Evolutionary conservation across 2,888 invertebrate genomes (phyloP).

Genomic region (Limulus polyphemus): DNA sequence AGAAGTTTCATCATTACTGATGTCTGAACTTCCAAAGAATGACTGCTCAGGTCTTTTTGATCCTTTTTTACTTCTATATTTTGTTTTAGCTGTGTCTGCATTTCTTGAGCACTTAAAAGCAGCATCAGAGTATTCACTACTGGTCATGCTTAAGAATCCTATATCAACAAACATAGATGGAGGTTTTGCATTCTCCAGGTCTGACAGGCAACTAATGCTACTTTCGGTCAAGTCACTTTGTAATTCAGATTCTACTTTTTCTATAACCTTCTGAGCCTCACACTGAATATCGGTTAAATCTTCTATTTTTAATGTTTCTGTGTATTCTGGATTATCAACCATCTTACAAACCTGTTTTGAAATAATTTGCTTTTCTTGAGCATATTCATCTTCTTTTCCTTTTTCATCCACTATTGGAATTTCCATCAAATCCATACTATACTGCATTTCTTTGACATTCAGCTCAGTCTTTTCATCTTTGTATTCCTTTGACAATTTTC

Average conservation of each 20-base stretch:
- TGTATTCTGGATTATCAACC: not conserved
- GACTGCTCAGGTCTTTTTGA: conserved; percentile 20
- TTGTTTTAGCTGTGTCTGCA: conserved; percentile 14
- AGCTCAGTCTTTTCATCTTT: too few relatives aligned
- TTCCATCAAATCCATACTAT: not conserved
- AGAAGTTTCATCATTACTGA: conserved; percentile 61
- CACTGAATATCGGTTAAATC: conserved; percentile 13
- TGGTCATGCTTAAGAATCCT: conserved; percentile 24
- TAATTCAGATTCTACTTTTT: conserved; percentile 38
- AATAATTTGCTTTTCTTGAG: not conserved
- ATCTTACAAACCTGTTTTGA: too few relatives aligned
- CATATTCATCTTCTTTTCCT: not conserved
- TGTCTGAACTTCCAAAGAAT: conserved; percentile 16
- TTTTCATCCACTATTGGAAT: not conserved
- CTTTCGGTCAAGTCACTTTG: conserved; percentile 19
- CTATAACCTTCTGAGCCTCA: conserved; percentile 22
- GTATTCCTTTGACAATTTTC: too few relatives aligned
- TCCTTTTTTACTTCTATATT: conserved; percentile 10
- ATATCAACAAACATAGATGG: conserved; percentile 66
- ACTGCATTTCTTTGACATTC: not conserved
- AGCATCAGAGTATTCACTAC: conserved; percentile 24
- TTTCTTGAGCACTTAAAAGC: too few relatives aligned
- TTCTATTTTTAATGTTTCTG: not conserved
- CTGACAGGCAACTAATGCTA: conserved; percentile 19
- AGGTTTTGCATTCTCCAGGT: conserved; percentile 56